Evolutionary conservation across 2,888 invertebrate genomes (phyloP), one percentile per base, ranked within the genome.

Genomic region (Eledone cirrhosa): DNA sequence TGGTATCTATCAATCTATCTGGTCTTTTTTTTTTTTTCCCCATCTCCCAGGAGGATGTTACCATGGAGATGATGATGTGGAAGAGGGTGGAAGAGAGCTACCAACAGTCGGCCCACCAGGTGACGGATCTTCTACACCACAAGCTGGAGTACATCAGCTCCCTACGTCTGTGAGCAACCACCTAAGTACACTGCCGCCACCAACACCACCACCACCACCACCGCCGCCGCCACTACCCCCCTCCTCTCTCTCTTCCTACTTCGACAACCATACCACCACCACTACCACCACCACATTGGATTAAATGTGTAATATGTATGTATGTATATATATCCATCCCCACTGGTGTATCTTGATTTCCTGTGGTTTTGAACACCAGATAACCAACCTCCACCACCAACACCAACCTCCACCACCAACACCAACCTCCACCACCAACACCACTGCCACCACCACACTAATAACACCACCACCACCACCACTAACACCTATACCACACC

Each of bases 71-170:
- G 31, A 85, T 85, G 16, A 85, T 88, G 82, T 87, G 87, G 87
- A 84, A 83, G 78, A 87, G 85, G 74, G 85, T 87, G 29, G 87
- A 87, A 80, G 82, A 80, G 47, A 87, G 87, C 77, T 87, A 87
- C 78, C 87, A 88, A 78, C 85, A 86, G 74, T 86, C 87, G 8
- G 84, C 86, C 13, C 81, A 85, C n/a, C 87, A 87, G 78, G 81
- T 87, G 11, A 84, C 86, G 65, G 88, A 88, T 79, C 83, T 87
- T 72, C 81, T 88, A 27, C 87, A 87, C 80, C 86, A 86, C 81
- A 88, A 88, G 82, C 80, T 87, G 79, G 87, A 86, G 81, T 88
- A 88, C 80, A 85, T 88, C n/a, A 82, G 83, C 78, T 83, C 83
- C 13, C 78, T 87, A 65, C 83, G 84, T 65, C 79, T 83, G 29